phyloP scores from a whole-genome alignment of 2,113 vertebrate species.

The Scopus umbretta region DNA sequence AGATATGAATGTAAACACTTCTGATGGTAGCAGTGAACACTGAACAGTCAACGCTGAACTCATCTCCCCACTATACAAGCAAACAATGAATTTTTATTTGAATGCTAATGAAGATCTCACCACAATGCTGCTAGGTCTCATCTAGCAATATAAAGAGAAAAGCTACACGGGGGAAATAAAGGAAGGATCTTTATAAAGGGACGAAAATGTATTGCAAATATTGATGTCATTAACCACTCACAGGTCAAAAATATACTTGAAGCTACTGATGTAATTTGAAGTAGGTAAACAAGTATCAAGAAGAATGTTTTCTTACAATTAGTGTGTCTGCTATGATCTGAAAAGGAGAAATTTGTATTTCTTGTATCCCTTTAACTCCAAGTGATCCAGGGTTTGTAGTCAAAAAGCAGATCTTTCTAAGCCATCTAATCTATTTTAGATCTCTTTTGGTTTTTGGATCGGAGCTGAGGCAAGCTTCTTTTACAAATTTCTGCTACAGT shows the following conservation, averaged over 20 bases:
- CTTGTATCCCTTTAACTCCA: not conserved
- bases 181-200: not conserved
- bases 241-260: constrained; percentile 25
- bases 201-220: not conserved
- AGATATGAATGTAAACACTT: constrained; percentile 33
- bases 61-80: not conserved
- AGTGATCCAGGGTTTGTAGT: not conserved
- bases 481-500: constrained; percentile 50
- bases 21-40: not conserved
- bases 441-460: constrained; percentile 10
- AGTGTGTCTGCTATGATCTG: not conserved
- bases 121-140: not conserved
- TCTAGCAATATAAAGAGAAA: not conserved
- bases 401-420: not conserved
- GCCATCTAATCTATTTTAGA: not conserved
- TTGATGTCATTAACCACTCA: constrained; percentile 29
- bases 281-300: constrained; percentile 6
- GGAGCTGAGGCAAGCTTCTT: constrained; percentile 50
- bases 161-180: not conserved
- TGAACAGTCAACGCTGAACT: not conserved
- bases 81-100: constrained; percentile 35
- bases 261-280: constrained; percentile 11
- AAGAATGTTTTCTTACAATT: not conserved
- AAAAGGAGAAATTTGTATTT: not conserved
- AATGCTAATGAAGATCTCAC: constrained; percentile 53